Percentiles rank a stretch among this genome's conserved stretches.
Evolutionary conservation across 1,140 invertebrate species (phyloP).

Genomic region (Gryon sp.): DNA sequence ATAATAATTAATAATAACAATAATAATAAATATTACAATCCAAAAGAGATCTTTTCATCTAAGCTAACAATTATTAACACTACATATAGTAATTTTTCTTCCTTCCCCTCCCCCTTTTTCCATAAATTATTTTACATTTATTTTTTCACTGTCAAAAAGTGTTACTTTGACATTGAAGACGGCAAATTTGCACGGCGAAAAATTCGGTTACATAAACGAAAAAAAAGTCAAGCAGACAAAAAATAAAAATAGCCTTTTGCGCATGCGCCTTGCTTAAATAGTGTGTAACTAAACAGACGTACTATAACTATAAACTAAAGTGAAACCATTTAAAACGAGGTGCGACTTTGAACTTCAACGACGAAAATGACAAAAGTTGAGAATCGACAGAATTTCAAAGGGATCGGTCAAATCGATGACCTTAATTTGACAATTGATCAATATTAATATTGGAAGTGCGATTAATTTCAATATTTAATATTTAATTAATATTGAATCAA

Average conservation of each 20-base stretch:
- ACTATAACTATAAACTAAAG: slow-evolving; percentile 26
- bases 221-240: background rate
- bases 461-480: too few relatives aligned
- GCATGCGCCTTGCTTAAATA: too few relatives aligned
- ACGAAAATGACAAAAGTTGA: background rate
- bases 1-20: too few relatives aligned
- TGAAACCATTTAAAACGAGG: slow-evolving; percentile 29
- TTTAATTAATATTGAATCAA: too few relatives aligned
- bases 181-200: slow-evolving; percentile 16
- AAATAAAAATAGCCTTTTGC: slow-evolving; percentile 35
- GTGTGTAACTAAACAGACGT: too few relatives aligned
- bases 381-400: background rate
- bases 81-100: too few relatives aligned
- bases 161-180: slow-evolving; percentile 21
- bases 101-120: too few relatives aligned
- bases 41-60: too few relatives aligned
- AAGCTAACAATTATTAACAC: too few relatives aligned
- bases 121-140: too few relatives aligned
- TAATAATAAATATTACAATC: too few relatives aligned
- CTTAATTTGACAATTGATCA: background rate
- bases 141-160: background rate
- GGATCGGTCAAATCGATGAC: background rate
- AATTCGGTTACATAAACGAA: slow-evolving; percentile 26
- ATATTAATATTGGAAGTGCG: too few relatives aligned
- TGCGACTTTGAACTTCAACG: slow-evolving; percentile 27